A percentile compares a stretch with the other conserved stretches of the same genome.
Evolutionary conservation across 2,797 vertebrate genomes (phyloP).

Genomic region (Crax fasciolata): DNA sequence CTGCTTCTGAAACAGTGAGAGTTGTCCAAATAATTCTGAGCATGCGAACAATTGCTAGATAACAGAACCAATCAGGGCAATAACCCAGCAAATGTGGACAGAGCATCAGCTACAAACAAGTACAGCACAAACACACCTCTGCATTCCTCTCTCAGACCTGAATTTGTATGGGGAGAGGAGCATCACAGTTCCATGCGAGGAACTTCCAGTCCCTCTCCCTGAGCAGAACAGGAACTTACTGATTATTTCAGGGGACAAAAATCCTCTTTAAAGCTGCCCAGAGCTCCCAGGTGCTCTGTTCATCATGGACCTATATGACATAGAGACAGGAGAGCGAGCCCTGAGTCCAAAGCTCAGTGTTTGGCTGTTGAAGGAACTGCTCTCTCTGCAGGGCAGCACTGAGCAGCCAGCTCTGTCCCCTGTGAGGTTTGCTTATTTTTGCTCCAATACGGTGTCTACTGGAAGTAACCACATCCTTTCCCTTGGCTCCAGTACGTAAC

Average conservation of each 20-base stretch:
- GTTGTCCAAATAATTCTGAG: constrained; percentile 37
- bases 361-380: fast-evolving
- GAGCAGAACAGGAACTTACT: background rate
- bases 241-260: background rate
- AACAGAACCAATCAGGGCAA: constrained; percentile 7
- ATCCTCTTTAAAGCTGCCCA: background rate
- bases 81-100: constrained; percentile 6
- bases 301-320: background rate
- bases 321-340: background rate
- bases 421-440: background rate
- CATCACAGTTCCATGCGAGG: background rate
- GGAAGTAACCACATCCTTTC: constrained; percentile 27
- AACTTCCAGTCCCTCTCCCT: background rate
- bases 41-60: background rate
- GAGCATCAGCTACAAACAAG: background rate
- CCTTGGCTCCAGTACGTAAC: constrained; percentile 36
- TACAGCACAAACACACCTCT: background rate
- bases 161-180: background rate
- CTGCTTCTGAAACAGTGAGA: constrained; percentile 50
- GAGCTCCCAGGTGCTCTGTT: background rate
- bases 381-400: background rate
- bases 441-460: background rate
- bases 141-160: background rate
- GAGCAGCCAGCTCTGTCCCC: background rate
- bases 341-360: background rate